These are phyloP conservation scores for Sminthurinus aureus DNA, from an alignment of 2,888 invertebrate genomes.

Conservation along the genomic window DNA sequence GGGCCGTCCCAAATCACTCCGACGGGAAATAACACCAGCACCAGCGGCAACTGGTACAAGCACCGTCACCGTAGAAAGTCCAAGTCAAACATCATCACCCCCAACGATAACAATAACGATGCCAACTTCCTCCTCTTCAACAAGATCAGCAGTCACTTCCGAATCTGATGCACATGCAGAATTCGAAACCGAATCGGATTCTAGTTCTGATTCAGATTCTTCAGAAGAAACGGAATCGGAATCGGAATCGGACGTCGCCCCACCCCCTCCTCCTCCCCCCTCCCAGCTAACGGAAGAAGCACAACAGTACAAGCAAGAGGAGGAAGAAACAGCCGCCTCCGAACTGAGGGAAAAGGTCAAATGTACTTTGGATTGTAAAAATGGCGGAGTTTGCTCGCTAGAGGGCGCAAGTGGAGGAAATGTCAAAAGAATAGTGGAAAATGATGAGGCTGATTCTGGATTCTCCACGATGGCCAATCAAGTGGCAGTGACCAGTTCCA, in stretches of 20 bases:
- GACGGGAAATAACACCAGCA: slow-evolving; percentile 3
- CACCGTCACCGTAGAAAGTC: background rate
- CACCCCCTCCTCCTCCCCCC: background rate
- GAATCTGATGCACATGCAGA: background rate
- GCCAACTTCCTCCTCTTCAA: background rate
- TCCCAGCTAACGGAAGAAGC: background rate
- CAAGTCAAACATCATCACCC: background rate
- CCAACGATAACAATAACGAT: background rate
- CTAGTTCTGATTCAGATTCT: background rate
- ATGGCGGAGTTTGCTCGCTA: slow-evolving; percentile 32
- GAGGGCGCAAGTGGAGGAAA: background rate
- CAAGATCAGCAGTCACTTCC: background rate
- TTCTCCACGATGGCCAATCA: background rate
- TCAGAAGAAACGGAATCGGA: background rate
- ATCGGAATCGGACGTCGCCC: background rate
- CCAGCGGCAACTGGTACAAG: background rate
- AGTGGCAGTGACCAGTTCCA: background rate
- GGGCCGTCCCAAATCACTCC: slow-evolving; percentile 19
- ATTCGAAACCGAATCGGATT: background rate
- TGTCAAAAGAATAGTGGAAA: background rate
- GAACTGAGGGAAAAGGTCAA: background rate
- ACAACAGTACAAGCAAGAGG: background rate
- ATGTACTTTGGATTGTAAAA: slow-evolving; percentile 34
- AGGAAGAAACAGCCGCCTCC: background rate
- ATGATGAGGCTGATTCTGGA: slow-evolving; percentile 3